phyloP scores from a whole-genome alignment of 2,113 vertebrate species.

The Polypterus bichir region DNA sequence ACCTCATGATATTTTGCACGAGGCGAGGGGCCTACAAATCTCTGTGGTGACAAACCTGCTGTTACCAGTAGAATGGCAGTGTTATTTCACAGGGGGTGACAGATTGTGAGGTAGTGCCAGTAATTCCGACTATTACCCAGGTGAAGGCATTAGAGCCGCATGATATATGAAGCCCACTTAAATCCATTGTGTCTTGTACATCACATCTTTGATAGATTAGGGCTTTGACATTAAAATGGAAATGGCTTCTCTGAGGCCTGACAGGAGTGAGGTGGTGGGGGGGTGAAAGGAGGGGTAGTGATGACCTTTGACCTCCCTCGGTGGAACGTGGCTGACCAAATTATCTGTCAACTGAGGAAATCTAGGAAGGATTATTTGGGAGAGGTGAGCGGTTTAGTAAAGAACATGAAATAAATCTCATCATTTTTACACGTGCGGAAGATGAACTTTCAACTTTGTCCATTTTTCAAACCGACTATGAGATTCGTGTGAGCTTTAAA shows the following conservation, averaged over 20 bases:
- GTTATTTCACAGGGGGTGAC: constrained; percentile 70
- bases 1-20: not conserved
- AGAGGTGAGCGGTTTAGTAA: constrained; percentile 18
- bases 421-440: no score
- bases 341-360: constrained; percentile 77
- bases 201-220: constrained; percentile 91
- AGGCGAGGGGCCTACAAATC: constrained; percentile 8
- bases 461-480: no score
- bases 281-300: no score
- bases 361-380: constrained; percentile 61
- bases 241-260: constrained; percentile 81
- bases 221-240: constrained; percentile 98
- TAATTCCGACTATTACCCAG: constrained; percentile 81
- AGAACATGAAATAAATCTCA: no score
- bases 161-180: constrained; percentile 87
- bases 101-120: constrained; percentile 75
- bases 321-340: constrained; percentile 74
- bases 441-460: no score
- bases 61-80: constrained; percentile 55
- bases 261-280: constrained; percentile 53
- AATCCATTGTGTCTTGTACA: constrained; percentile 81
- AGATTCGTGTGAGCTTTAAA: no score
- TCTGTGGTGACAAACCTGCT: constrained; percentile 50
- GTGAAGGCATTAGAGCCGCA: constrained; percentile 72
- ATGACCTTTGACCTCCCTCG: constrained; percentile 68